A percentile compares a stretch with the other conserved stretches of the same genome.
Conservation (phyloP, 2,888 invertebrate species). For the Coelopa pilipes region DNA sequence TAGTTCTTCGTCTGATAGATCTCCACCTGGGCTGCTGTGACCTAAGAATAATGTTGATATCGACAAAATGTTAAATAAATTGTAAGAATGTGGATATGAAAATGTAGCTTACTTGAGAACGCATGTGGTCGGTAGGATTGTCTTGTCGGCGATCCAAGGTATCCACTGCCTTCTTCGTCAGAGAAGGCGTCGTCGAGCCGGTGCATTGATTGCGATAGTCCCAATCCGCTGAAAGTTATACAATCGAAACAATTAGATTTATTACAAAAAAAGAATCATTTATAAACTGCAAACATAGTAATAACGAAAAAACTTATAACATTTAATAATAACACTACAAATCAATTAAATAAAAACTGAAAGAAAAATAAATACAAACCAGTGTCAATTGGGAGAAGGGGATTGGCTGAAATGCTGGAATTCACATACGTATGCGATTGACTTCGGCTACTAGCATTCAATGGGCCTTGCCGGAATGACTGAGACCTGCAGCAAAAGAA, state of each 20-base stretch:
- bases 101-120: slow-evolving; percentile 68
- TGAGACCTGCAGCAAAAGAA: slow-evolving; percentile 82
- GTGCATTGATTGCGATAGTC: slow-evolving; percentile 68
- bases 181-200: slow-evolving; percentile 81
- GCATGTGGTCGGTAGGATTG: slow-evolving; percentile 68
- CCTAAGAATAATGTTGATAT: slow-evolving; percentile 49
- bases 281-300: slow-evolving; percentile 14
- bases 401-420: slow-evolving; percentile 92
- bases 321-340: slow-evolving; percentile 42
- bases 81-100: background rate
- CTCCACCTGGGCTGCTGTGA: slow-evolving; percentile 69
- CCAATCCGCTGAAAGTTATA: slow-evolving; percentile 65
- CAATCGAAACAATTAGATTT: slow-evolving; percentile 30
- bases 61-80: background rate
- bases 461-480: slow-evolving; percentile 84
- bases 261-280: background rate
- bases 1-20: slow-evolving; percentile 68
- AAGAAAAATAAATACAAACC: slow-evolving; percentile 70
- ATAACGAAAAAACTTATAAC: slow-evolving; percentile 28
- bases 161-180: slow-evolving; percentile 84
- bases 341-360: slow-evolving; percentile 51
- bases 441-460: slow-evolving; percentile 69
- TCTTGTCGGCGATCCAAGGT: slow-evolving; percentile 68
- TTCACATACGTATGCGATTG: slow-evolving; percentile 77
- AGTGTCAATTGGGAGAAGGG: slow-evolving; percentile 89